phyloP scores from a whole-genome alignment of 2,888 invertebrate genomes.

The Acrobasis suavella region DNA sequence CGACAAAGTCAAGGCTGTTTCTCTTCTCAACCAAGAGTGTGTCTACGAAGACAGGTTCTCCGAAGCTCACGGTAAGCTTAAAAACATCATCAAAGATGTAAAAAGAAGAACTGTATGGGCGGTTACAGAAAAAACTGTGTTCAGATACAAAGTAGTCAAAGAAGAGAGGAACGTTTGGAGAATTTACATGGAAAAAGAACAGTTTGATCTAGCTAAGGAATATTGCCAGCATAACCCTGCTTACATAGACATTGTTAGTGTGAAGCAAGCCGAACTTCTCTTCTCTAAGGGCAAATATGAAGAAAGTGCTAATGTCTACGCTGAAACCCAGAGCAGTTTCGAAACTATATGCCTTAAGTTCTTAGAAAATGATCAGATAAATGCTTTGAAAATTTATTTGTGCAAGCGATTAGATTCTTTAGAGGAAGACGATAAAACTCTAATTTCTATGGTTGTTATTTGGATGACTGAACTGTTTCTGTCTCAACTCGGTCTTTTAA shows the following conservation, averaged over 20 bases:
- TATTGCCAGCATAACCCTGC: conserved; percentile 92
- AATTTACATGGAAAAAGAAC: conserved; percentile 92
- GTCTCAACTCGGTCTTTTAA: conserved; percentile 91
- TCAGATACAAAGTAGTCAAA: conserved; percentile 90
- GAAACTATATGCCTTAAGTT: conserved; percentile 97
- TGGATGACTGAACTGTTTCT: conserved; percentile 97
- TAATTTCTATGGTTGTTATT: conserved; percentile 95
- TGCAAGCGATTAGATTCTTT: conserved; percentile 90
- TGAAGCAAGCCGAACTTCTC: conserved; percentile 93
- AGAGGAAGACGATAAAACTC: conserved; percentile 89
- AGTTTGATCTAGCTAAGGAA: conserved; percentile 93
- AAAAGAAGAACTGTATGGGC: conserved; percentile 92
- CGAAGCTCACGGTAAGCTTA: conserved; percentile 89
- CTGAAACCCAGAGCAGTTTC: conserved; percentile 95
- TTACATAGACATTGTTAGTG: conserved; percentile 91
- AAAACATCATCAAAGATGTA: conserved; percentile 91
- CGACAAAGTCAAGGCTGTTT: conserved; percentile 92
- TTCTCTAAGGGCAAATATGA: conserved; percentile 90
- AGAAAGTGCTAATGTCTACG: conserved; percentile 93
- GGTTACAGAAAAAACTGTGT: conserved; percentile 91
- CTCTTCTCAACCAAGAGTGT: conserved; percentile 91
- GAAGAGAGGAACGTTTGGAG: conserved; percentile 95
- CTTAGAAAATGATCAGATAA: conserved; percentile 89
- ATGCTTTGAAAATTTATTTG: conserved; percentile 94
- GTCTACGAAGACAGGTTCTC: conserved; percentile 93